Base-by-base conservation (phyloP, 2,113 vertebrate species). In the Tachysurus fulvidraco region DNA sequence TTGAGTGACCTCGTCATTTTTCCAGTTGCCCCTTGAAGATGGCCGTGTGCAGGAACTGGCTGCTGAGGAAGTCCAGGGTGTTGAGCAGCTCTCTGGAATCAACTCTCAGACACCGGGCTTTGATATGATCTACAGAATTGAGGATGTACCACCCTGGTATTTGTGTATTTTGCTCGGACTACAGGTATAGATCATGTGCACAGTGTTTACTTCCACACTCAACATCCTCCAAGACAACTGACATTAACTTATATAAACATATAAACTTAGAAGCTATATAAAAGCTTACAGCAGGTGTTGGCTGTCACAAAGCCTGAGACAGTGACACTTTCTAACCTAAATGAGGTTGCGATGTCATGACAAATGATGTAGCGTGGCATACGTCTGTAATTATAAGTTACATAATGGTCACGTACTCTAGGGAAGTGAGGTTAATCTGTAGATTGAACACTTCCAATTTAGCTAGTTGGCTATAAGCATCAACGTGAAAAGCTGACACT, bases 81-180 rank as follows among this genome's bases (percentile, higher is more conserved):
- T 9, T 2, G 64, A 87, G 12, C 69, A 41, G 4, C 67, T 91
- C 60, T 60, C 73, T 30, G 83, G 13, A 85, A 79, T 23, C 60
- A 84, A 86, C 57, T 6, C 3, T 9, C 88, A 91, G 60, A 28
- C 1, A 17, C 36, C 19, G 0, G 91, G 79, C 41, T 88, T 94
- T 77, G 97, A 99, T 88, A 99, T 99, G 98, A 93, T 99, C 89
- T 99, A 99, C 93, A 96, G 83, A 89, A 97, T 99, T 0, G 98
- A 99, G 90, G 98, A 99, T 0, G 94, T 97, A 67, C 98, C 98
- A 0, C 97, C 98, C 4, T 99, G 98, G 98, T 98, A 99, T 89
- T 95, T 99, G 89, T 98, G 98, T 90, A 90, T 97, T 86, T 94
- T 99, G 57, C 95, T 99, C 17, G 98, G 98, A 90, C 96, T 99